Base-by-base conservation (phyloP, 1,140 invertebrate genomes). In the Macrobrachium nipponense region DNA sequence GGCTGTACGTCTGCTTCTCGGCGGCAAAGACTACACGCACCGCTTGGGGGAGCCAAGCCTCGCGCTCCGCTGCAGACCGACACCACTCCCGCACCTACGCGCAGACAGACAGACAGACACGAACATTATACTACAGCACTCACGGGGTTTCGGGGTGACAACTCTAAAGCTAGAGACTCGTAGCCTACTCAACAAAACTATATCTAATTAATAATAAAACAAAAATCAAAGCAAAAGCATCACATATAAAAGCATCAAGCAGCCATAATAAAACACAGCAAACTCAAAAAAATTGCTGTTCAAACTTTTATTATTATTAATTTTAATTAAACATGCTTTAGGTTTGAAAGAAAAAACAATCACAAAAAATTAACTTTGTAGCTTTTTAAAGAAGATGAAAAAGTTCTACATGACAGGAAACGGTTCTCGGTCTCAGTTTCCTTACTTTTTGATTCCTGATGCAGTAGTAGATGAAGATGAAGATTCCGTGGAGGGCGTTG, bases 381-480 rank as follows among this genome's bases (percentile, higher is more conserved):
- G 23, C 12, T 23, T 18, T 23, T 62, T 61, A n/a, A 80, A 51
- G 62, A 36, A 82, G 20, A 60, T 18, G 36, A 44, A 59, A 61
- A 20, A 60, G 60, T 58, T 68, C 70, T 36, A 51, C 51, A 51
- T 51, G 51, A 51, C 51, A 51, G 12, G 51, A 51, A 10, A 51
- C 51, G 12, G 51, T 51, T 51, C 51, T 51, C 51, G 5, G 12
- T 12, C 8, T 5, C 5, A 0, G 51, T 51, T 51, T 7, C 51
- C 84, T 94, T 93, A 98, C 97, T 93, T 98, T 98, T 91, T 98
- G 97, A 92, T 98, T 98, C 91, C 96, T 95, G 90, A 98, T 92
- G 91, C 97, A 98, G 92, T 98, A 97, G 92, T 98, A 97, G 88
- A 97, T 93, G 92, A 98, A 98, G 90, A 98, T 98, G 92, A 98